phyloP scores from a whole-genome alignment of 2,113 vertebrate genomes.

The Nycticryphes semicollaris region DNA sequence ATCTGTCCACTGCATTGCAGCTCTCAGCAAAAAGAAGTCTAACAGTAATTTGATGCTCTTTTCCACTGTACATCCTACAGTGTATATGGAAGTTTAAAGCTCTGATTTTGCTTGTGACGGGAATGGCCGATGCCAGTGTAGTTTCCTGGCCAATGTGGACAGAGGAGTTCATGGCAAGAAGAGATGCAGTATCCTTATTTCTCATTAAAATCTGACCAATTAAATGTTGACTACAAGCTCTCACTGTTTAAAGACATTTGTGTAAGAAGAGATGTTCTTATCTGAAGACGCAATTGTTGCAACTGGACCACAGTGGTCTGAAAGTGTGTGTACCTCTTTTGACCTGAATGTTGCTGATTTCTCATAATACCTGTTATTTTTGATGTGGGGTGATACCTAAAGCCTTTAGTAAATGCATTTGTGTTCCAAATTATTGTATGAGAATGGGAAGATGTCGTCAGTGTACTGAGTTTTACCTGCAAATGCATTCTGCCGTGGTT shows the following conservation, averaged over 20 bases:
- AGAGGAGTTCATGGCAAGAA: background rate
- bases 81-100: accelerated
- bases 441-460: background rate
- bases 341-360: background rate
- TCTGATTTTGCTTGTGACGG: background rate
- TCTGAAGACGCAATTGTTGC: background rate
- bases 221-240: background rate
- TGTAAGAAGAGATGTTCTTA: background rate
- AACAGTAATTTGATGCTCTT: background rate
- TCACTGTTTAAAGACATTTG: background rate
- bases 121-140: background rate
- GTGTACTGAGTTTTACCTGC: background rate
- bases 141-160: background rate
- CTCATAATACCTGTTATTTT: background rate
- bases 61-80: background rate
- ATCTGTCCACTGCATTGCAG: conserved; percentile 29
- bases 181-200: background rate
- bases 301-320: accelerated
- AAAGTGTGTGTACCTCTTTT: background rate
- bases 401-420: background rate
- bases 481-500: background rate
- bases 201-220: background rate
- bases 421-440: background rate
- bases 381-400: background rate
- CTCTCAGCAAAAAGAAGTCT: background rate